Conservation (phyloP, 2,113 vertebrate genomes). For the Neopipo cinnamomea region DNA sequence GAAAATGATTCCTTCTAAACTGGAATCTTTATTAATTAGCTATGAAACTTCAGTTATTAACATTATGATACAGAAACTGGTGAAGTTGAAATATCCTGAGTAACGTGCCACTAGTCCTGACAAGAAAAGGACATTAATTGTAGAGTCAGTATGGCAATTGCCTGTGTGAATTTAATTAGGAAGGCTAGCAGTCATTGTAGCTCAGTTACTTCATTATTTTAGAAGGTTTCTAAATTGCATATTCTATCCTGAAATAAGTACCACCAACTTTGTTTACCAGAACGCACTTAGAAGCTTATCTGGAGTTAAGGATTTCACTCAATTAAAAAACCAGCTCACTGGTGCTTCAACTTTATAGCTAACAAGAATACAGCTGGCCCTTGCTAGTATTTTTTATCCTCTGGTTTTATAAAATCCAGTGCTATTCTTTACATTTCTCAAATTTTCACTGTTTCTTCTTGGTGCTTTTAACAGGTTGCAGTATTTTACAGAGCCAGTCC, state of each 20-base stretch:
- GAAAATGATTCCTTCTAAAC: background rate
- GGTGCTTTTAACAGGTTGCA: conserved; percentile 75
- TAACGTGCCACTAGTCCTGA: background rate
- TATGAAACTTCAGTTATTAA: background rate
- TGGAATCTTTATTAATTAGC: background rate
- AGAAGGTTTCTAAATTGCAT: background rate
- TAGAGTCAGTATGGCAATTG: background rate
- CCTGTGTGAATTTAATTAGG: background rate
- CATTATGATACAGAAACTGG: background rate
- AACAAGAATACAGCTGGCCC: background rate
- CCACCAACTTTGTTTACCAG: background rate
- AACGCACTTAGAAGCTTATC: background rate
- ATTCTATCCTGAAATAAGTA: background rate
- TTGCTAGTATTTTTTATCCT: background rate
- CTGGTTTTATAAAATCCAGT: background rate
- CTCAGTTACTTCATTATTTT: background rate
- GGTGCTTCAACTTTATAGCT: background rate
- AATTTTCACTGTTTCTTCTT: background rate
- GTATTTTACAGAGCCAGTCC: conserved; percentile 97
- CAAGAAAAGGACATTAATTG: background rate
- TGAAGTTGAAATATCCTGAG: background rate
- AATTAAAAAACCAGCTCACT: background rate
- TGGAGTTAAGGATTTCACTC: background rate
- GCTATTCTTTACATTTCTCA: background rate
- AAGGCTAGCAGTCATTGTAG: background rate